A percentile compares a stretch with the other conserved stretches of the same genome.
Evolutionary conservation across 92 coral and sea anemone species (phyloP).

Genomic region (Phenganax subtilis): DNA sequence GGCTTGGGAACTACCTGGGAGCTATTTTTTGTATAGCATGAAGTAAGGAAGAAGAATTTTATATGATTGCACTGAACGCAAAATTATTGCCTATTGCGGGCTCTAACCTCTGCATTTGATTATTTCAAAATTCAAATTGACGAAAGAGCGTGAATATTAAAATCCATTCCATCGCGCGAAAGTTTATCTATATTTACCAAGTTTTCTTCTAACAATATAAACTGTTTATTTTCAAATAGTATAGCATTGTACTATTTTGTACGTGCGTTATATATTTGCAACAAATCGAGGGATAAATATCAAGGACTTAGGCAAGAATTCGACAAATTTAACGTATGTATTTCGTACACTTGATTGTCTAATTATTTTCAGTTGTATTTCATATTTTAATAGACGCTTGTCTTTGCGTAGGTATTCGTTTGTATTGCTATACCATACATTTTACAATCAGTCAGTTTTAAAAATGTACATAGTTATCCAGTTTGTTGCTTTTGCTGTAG

Average conservation of each 20-base stretch:
- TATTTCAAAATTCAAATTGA: neutral
- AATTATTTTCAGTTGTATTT: too few relatives aligned
- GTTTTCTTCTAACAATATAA: neutral
- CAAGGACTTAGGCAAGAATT: neutral
- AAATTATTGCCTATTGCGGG: neutral
- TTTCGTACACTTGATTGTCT: too few relatives aligned
- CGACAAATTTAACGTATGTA: neutral
- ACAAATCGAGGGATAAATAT: neutral
- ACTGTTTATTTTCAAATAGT: neutral
- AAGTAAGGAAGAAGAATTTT: too few relatives aligned
- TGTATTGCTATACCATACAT: too few relatives aligned
- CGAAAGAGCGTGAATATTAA: neutral
- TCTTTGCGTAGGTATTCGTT: too few relatives aligned
- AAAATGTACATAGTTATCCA: neutral
- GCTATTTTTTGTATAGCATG: too few relatives aligned
- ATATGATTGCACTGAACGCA: neutral
- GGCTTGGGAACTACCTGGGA: too few relatives aligned
- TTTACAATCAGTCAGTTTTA: neutral
- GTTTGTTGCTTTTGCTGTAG: neutral
- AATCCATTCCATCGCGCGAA: constrained; percentile 10
- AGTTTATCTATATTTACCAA: neutral
- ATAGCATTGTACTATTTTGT: neutral
- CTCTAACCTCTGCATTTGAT: neutral
- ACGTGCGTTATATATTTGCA: neutral
- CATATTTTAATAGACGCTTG: too few relatives aligned